phyloP scores from a whole-genome alignment of 2,113 vertebrate genomes.

The Puma concolor region DNA sequence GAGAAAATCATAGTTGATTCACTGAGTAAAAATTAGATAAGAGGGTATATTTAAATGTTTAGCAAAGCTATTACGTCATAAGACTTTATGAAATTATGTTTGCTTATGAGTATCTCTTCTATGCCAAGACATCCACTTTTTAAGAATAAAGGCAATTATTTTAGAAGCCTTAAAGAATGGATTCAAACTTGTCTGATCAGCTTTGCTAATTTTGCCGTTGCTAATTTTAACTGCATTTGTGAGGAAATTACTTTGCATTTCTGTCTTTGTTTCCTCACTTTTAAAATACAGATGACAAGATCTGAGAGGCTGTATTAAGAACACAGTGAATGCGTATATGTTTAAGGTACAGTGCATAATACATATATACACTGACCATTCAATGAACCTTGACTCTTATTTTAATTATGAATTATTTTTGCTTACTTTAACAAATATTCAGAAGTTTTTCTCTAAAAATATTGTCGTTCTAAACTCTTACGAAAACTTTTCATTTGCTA shows the following conservation, averaged over 20 bases:
- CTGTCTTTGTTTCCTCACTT: background rate
- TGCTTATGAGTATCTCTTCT: background rate
- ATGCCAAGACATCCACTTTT: background rate
- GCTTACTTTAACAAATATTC: background rate
- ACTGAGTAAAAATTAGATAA: background rate
- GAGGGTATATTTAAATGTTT: background rate
- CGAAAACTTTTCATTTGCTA: background rate
- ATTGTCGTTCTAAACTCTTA: background rate
- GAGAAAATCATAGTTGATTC: background rate
- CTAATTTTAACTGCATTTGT: background rate
- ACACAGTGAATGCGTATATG: background rate
- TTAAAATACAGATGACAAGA: background rate
- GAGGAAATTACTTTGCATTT: background rate
- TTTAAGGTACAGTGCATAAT: background rate
- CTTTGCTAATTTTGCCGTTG: background rate
- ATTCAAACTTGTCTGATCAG: background rate
- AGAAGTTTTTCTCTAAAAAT: background rate
- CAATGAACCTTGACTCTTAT: background rate
- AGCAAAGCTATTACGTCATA: background rate
- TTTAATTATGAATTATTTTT: background rate
- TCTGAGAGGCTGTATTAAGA: background rate
- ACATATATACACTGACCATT: background rate
- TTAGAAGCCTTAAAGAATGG: background rate
- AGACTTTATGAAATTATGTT: background rate
- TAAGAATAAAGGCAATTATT: background rate